Evolutionary conservation across 2,113 vertebrate species (phyloP).

Genomic region (Trogon melanurus): DNA sequence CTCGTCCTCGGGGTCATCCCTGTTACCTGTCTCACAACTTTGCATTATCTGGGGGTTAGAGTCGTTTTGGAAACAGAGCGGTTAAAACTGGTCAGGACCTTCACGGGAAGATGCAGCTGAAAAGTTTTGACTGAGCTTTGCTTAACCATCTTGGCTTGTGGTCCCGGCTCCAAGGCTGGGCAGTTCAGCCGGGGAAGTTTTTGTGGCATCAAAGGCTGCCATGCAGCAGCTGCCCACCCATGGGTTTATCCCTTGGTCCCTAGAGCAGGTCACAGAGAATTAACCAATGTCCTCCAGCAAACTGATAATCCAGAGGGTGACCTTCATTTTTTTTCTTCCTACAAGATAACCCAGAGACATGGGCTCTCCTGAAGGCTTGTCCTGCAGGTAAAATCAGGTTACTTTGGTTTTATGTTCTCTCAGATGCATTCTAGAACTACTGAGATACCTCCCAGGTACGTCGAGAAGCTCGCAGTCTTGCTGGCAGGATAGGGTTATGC

Average conservation of each 20-base stretch:
- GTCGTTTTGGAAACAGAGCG: not conserved
- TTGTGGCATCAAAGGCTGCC: not conserved
- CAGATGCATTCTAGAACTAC: not conserved
- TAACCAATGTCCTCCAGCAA: not conserved
- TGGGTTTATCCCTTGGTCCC: not conserved
- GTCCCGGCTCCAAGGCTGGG: not conserved
- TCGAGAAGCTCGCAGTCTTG: not conserved
- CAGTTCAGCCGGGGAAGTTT: not conserved
- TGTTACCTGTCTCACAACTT: not conserved
- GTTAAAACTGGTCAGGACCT: not conserved
- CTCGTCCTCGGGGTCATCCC: not conserved
- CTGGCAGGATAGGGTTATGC: not conserved
- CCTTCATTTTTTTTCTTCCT: not conserved
- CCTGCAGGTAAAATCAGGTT: not conserved
- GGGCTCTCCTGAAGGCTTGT: not conserved
- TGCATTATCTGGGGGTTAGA: not conserved
- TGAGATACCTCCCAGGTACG: not conserved
- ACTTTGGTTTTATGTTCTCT: not conserved
- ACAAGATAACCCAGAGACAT: accelerated
- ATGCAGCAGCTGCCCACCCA: not conserved
- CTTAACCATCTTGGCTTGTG: not conserved
- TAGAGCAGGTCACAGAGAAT: not conserved
- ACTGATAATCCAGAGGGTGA: not conserved
- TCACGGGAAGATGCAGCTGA: not conserved
- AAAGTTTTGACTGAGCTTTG: not conserved